Evolutionary conservation across 2,113 vertebrate genomes (phyloP).

Genomic region (Siniperca knerii): DNA sequence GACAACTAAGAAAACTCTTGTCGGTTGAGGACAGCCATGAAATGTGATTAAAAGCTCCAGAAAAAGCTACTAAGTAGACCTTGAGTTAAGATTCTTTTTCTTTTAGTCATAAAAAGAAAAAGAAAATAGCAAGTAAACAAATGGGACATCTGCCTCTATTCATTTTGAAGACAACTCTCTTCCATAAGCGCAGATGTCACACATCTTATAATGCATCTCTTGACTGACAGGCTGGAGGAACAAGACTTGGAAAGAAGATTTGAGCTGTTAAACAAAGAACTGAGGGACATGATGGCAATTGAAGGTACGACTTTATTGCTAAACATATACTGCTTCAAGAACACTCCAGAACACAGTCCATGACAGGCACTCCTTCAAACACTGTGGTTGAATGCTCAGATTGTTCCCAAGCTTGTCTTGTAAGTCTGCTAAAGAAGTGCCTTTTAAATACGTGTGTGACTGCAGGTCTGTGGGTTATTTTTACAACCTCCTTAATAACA

Average conservation of each 20-base stretch:
- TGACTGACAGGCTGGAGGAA: constrained; percentile 87
- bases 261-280: constrained; percentile 89
- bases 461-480: background rate
- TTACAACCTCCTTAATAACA: background rate
- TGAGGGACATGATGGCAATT: constrained; percentile 87
- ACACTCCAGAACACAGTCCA: background rate
- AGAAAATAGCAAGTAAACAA: background rate
- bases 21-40: background rate
- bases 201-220: background rate
- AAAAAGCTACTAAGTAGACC: background rate
- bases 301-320: constrained; percentile 54
- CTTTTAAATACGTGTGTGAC: background rate
- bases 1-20: background rate
- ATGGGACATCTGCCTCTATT: background rate
- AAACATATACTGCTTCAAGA: background rate
- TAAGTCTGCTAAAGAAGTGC: background rate
- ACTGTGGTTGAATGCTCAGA: background rate
- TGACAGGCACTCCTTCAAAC: background rate
- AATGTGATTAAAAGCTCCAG: background rate
- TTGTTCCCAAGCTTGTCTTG: background rate
- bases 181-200: background rate
- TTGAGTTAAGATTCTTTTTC: background rate
- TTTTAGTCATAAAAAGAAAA: background rate
- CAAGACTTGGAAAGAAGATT: constrained; percentile 91
- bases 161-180: background rate